Conservation (phyloP, 2,888 invertebrate species). For the Ceratothoa steindachneri region DNA sequence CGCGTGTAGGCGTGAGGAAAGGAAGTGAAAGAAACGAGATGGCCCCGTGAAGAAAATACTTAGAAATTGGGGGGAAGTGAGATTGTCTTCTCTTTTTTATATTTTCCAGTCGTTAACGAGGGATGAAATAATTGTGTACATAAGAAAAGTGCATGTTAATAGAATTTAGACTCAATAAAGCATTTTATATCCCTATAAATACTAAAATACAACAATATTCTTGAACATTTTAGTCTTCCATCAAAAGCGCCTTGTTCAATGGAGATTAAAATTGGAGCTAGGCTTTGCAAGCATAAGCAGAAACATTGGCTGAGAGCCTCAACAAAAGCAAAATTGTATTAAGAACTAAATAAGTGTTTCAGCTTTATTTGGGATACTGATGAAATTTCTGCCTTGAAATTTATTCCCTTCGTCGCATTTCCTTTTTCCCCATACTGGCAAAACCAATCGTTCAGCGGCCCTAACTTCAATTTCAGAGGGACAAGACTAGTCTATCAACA, state of each 20-base stretch:
- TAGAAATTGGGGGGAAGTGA: neutral
- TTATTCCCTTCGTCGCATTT: neutral
- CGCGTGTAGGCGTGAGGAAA: neutral
- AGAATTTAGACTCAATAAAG: too few relatives aligned
- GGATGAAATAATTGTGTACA: neutral
- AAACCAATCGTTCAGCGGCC: conserved; percentile 14
- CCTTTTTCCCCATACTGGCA: neutral
- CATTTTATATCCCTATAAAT: too few relatives aligned
- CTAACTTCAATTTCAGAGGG: conserved; percentile 32
- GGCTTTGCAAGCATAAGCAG: too few relatives aligned
- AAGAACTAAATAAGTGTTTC: too few relatives aligned
- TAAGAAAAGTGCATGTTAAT: neutral
- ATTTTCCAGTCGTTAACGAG: neutral
- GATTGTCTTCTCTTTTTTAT: neutral
- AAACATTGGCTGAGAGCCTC: too few relatives aligned
- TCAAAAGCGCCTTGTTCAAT: too few relatives aligned
- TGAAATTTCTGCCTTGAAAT: neutral
- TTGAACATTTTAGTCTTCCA: too few relatives aligned
- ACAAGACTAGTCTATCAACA: conserved; percentile 38
- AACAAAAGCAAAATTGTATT: too few relatives aligned
- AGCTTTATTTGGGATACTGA: neutral
- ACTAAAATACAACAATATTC: too few relatives aligned
- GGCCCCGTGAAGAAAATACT: too few relatives aligned
- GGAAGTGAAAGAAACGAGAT: too few relatives aligned
- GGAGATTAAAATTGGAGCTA: too few relatives aligned